phyloP scores from a whole-genome alignment of 2,888 invertebrate species.

The Cataglyphis albicans region DNA sequence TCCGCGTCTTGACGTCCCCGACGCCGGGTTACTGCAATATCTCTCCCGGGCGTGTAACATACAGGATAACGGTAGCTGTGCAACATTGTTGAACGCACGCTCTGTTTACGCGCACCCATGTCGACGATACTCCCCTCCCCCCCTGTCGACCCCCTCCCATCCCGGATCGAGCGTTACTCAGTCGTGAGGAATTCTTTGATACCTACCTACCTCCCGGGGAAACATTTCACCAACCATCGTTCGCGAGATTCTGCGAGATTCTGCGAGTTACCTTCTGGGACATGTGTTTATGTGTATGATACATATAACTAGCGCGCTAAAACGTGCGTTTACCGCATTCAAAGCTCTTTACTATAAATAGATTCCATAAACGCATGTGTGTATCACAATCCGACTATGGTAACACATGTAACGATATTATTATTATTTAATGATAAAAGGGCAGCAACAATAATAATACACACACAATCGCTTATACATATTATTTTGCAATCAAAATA shows the following conservation, averaged over 20 bases:
- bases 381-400: slow-evolving; percentile 8
- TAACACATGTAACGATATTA: slow-evolving; percentile 25
- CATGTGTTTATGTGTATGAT: not conserved
- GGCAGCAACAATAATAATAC: not conserved
- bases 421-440: slow-evolving; percentile 34
- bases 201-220: slow-evolving; percentile 42
- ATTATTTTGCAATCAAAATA: not conserved
- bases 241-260: slow-evolving; percentile 49
- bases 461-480: not conserved
- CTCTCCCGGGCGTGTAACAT: slow-evolving; percentile 32
- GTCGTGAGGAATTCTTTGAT: slow-evolving; percentile 65
- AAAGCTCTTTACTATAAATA: slow-evolving; percentile 38
- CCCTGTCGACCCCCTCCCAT: not conserved
- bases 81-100: slow-evolving; percentile 57
- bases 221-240: slow-evolving; percentile 57
- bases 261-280: slow-evolving; percentile 17
- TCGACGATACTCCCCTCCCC: slow-evolving; percentile 35
- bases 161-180: slow-evolving; percentile 53
- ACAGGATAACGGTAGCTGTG: slow-evolving; percentile 26
- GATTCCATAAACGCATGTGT: slow-evolving; percentile 34
- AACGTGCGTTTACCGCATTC: slow-evolving; percentile 41
- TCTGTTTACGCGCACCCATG: slow-evolving; percentile 45
- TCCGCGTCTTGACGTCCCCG: slow-evolving; percentile 50
- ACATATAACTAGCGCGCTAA: not conserved
- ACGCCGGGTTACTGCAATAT: slow-evolving; percentile 52